A percentile compares a stretch with the other conserved stretches of the same genome.
phyloP scores from a whole-genome alignment of 2,888 invertebrate species.

The Penaeus monodon region DNA sequence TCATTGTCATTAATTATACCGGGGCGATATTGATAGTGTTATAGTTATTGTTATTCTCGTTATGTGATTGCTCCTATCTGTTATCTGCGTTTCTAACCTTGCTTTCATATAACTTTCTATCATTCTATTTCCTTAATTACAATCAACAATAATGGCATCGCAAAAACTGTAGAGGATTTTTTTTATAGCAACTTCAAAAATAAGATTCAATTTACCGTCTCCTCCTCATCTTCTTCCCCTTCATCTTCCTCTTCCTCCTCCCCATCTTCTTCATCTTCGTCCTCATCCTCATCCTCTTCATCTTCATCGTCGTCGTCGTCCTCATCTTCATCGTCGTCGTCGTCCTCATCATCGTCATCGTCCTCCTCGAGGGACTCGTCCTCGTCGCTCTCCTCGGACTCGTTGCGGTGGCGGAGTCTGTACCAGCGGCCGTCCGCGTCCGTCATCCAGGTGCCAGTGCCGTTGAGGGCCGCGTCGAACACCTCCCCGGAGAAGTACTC shows the following conservation, averaged over 20 bases:
- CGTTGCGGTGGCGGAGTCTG: conserved; percentile 5
- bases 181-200: too few relatives aligned
- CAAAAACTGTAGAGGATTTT: too few relatives aligned
- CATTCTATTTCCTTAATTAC: too few relatives aligned
- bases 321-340: conserved; percentile 43
- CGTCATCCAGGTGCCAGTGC: background rate
- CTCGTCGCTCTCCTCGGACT: conserved; percentile 13
- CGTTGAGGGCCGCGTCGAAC: conserved; percentile 17
- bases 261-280: conserved; percentile 3
- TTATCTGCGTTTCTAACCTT: too few relatives aligned
- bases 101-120: too few relatives aligned
- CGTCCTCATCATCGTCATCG: conserved; percentile 40
- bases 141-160: too few relatives aligned
- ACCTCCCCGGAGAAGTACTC: conserved; percentile 33
- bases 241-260: conserved; percentile 34
- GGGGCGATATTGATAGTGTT: too few relatives aligned
- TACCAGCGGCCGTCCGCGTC: background rate
- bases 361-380: conserved; percentile 23
- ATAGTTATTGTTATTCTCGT: too few relatives aligned
- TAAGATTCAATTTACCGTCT: background rate
- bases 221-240: conserved; percentile 33
- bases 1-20: too few relatives aligned
- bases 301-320: conserved; percentile 37
- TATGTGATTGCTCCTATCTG: too few relatives aligned
- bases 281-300: conserved; percentile 19